Percentiles rank a stretch among this genome's conserved stretches.
Conservation (phyloP, 2,797 vertebrate species). For the Centroberyx gerrardi region DNA sequence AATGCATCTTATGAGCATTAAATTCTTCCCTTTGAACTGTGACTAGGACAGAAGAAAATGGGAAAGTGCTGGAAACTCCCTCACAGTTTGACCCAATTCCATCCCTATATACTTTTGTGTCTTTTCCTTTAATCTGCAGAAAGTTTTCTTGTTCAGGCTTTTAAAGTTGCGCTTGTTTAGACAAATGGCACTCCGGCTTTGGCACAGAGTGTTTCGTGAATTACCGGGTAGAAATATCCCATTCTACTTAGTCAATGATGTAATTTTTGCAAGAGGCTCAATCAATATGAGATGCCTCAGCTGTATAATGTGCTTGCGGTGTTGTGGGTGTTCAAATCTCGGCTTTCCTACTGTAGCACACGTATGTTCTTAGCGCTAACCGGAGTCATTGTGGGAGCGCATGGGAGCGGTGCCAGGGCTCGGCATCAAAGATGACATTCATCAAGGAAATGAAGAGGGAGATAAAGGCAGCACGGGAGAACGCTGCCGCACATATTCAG, state of each 20-base stretch:
- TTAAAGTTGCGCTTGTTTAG: too few relatives aligned
- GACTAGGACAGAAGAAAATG: too few relatives aligned
- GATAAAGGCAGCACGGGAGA: conserved; percentile 32
- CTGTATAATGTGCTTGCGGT: neutral
- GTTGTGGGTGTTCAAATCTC: conserved; percentile 42
- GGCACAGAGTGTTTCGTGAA: too few relatives aligned
- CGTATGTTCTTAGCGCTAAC: conserved; percentile 16
- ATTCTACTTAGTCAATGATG: neutral
- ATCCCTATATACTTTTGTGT: too few relatives aligned
- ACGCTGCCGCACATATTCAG: conserved; percentile 72
- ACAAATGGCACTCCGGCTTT: too few relatives aligned
- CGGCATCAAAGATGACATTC: conserved; percentile 46
- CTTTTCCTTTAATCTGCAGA: too few relatives aligned
- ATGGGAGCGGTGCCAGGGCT: conserved; percentile 15
- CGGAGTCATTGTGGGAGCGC: conserved; percentile 27
- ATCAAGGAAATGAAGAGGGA: conserved; percentile 41
- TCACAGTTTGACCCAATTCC: too few relatives aligned
- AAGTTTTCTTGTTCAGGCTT: too few relatives aligned
- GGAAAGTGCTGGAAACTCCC: too few relatives aligned
- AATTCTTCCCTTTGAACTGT: too few relatives aligned
- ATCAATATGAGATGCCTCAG: too few relatives aligned
- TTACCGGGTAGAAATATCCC: neutral
- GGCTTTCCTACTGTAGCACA: neutral
- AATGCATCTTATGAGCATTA: too few relatives aligned
- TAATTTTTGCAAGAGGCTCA: neutral